These are phyloP conservation scores for Shargacucullia verbasci DNA, from an alignment of 2,888 invertebrate genomes.

Conservation along the genomic window DNA sequence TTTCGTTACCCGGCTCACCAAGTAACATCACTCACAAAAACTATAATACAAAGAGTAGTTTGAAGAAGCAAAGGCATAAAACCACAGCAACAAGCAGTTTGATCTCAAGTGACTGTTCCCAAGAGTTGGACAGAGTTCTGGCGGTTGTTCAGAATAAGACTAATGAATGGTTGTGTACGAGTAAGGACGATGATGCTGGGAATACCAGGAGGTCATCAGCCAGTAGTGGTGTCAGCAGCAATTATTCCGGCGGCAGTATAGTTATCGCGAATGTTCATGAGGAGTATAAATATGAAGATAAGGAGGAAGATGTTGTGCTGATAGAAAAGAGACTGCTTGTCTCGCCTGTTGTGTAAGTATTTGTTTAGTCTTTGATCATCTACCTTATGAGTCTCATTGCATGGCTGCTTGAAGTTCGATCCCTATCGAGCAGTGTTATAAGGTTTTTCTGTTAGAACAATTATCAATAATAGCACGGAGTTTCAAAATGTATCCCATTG, in stretches of 20 bases:
- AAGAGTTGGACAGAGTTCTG: conserved; percentile 74
- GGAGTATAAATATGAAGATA: conserved; percentile 93
- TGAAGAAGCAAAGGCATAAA: conserved; percentile 63
- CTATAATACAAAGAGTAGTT: conserved; percentile 76
- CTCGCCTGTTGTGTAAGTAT: conserved; percentile 87
- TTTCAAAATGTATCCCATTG: too few species aligned
- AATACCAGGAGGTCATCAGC: conserved; percentile 84
- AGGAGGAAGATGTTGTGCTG: conserved; percentile 91
- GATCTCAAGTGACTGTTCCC: conserved; percentile 65
- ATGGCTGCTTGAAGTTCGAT: too few species aligned
- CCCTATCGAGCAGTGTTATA: too few species aligned
- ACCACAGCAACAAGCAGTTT: conserved; percentile 42
- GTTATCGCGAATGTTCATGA: conserved; percentile 91
- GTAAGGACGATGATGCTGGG: conserved; percentile 62
- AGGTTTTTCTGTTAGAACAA: too few species aligned
- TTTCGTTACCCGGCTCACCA: conserved; percentile 82
- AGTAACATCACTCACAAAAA: conserved; percentile 78
- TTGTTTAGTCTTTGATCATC: not conserved
- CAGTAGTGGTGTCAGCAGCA: conserved; percentile 84
- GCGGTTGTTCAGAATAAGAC: conserved; percentile 79
- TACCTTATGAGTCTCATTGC: too few species aligned
- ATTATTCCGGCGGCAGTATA: conserved; percentile 78
- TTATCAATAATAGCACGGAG: too few species aligned
- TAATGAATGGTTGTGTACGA: conserved; percentile 77
- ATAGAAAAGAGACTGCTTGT: conserved; percentile 90